A percentile compares a stretch with the other conserved stretches of the same genome.
Conservation (phyloP, 2,888 invertebrate genomes). For the Acanthoscelides obtectus region DNA sequence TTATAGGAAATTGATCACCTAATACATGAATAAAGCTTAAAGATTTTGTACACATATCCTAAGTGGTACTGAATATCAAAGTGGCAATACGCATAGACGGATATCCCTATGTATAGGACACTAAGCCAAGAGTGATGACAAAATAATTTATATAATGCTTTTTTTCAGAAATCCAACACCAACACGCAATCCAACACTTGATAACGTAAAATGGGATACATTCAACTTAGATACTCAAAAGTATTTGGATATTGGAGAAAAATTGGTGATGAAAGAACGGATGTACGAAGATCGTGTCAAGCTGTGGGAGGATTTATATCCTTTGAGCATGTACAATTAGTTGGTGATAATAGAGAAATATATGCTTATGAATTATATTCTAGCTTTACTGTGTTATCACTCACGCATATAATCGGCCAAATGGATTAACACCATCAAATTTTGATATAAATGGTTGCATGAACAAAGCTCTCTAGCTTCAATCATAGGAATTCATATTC, state of each 20-base stretch:
- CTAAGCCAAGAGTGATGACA: neutral
- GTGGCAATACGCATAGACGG: too few species aligned
- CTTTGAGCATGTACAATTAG: constrained; percentile 20
- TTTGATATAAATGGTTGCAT: too few species aligned
- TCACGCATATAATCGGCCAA: too few species aligned
- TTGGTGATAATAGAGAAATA: neutral
- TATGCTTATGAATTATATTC: neutral
- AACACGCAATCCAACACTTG: constrained; percentile 31
- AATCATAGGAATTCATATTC: too few species aligned
- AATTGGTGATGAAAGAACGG: constrained; percentile 39
- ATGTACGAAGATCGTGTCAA: constrained; percentile 42
- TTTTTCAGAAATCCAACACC: constrained; percentile 45
- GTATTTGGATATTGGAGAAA: constrained; percentile 44
- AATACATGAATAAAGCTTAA: too few species aligned
- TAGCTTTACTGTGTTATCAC: neutral
- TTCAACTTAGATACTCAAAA: constrained; percentile 38
- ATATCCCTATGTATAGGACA: neutral
- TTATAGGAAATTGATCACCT: too few species aligned
- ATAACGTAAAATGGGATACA: constrained; percentile 43
- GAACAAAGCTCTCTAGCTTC: too few species aligned
- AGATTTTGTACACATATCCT: too few species aligned
- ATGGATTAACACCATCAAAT: too few species aligned
- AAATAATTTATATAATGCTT: too few species aligned
- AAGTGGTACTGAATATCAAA: too few species aligned
- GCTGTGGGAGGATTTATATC: constrained; percentile 44